Conservation (phyloP, 2,888 invertebrate genomes). For the Lissonota sp. region DNA sequence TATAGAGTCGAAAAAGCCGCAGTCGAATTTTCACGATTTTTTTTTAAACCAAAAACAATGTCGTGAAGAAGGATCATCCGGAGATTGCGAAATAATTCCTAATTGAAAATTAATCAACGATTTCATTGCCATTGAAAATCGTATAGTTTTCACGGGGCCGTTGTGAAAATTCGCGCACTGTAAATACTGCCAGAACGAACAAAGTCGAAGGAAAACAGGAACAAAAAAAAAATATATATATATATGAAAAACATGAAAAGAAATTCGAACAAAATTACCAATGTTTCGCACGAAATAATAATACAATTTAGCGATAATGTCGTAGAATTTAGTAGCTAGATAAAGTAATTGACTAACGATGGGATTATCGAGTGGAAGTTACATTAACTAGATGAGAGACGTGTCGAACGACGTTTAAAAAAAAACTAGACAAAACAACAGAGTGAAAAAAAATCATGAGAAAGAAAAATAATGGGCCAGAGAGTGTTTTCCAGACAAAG, state of each 20-base stretch:
- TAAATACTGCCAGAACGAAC: constrained; percentile 24
- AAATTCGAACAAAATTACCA: constrained; percentile 26
- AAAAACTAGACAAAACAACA: not conserved
- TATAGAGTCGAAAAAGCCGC: constrained; percentile 29
- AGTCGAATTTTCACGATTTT: constrained; percentile 12
- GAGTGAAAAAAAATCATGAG: constrained; percentile 8
- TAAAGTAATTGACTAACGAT: constrained; percentile 49
- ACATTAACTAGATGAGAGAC: constrained; percentile 33
- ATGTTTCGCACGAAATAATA: constrained; percentile 60
- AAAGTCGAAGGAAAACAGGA: not conserved
- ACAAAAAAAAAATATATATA: constrained; percentile 7
- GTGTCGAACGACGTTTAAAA: not conserved
- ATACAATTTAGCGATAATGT: constrained; percentile 44
- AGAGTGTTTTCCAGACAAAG: constrained; percentile 30
- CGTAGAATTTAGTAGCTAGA: constrained; percentile 62
- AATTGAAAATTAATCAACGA: not conserved
- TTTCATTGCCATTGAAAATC: not conserved
- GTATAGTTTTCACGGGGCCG: constrained; percentile 22
- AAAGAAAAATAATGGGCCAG: constrained; percentile 30
- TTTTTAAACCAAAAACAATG: not conserved
- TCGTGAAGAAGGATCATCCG: too few species aligned
- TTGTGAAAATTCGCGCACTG: constrained; percentile 19
- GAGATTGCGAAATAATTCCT: too few species aligned
- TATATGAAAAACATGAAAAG: not conserved
- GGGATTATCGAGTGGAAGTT: constrained; percentile 31